Conservation (phyloP, 1,140 invertebrate species). For the Drosophila micromelanica region DNA sequence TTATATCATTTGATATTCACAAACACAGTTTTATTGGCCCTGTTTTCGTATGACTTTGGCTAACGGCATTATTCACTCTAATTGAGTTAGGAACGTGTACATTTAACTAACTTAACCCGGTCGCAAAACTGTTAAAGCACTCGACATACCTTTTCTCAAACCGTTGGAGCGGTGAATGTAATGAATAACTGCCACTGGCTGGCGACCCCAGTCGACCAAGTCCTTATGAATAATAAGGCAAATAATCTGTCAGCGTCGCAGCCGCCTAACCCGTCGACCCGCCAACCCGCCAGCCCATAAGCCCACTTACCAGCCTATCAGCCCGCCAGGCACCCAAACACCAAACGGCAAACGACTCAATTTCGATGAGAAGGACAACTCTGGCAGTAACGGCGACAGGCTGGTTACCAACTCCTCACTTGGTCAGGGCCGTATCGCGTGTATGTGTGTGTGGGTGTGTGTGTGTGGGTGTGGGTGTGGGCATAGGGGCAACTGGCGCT, state of each 20-base stretch:
- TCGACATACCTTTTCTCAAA: slow-evolving; percentile 21
- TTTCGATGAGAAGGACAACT: slow-evolving; percentile 57
- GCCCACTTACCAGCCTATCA: slow-evolving; percentile 15
- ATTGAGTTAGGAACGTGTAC: slow-evolving; percentile 10
- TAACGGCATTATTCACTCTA: neutral
- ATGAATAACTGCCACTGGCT: slow-evolving; percentile 49
- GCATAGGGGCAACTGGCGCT: slow-evolving; percentile 34
- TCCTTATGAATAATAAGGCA: slow-evolving; percentile 83
- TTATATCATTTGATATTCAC: neutral
- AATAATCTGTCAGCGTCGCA: slow-evolving; percentile 82
- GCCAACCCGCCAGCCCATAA: slow-evolving; percentile 12
- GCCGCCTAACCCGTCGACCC: slow-evolving; percentile 46
- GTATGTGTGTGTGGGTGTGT: slow-evolving; percentile 6
- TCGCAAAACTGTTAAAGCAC: slow-evolving; percentile 20
- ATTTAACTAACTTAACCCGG: slow-evolving; percentile 10
- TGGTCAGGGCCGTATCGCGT: slow-evolving; percentile 9
- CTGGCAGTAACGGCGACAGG: slow-evolving; percentile 9
- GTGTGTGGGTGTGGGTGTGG: slow-evolving; percentile 10
- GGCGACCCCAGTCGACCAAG: slow-evolving; percentile 13
- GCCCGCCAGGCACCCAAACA: slow-evolving; percentile 5
- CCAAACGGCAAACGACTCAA: slow-evolving; percentile 72
- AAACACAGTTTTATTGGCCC: neutral
- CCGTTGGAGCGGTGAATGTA: slow-evolving; percentile 13
- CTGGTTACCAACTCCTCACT: slow-evolving; percentile 7
- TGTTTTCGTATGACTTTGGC: neutral